phyloP scores from a whole-genome alignment of 2,797 vertebrate species.

The Pygocentrus nattereri region DNA sequence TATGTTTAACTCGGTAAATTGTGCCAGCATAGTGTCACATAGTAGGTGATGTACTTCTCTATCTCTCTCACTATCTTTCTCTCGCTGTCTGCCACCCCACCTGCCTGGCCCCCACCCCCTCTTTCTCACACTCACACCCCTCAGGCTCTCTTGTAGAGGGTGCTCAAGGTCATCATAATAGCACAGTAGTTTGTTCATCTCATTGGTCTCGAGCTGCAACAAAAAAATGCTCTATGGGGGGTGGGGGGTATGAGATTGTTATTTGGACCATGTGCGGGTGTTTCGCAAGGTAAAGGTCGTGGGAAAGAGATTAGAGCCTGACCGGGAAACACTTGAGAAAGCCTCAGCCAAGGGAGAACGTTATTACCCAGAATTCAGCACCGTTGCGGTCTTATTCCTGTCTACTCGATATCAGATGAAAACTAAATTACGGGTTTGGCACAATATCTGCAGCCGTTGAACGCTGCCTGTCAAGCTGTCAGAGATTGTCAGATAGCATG shows the following conservation, averaged over 20 bases:
- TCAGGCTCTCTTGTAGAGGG: slow-evolving; percentile 1
- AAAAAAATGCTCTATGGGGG: background rate
- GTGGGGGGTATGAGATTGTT: slow-evolving; percentile 5
- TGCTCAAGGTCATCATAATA: slow-evolving; percentile 20
- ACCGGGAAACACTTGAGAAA: slow-evolving; percentile 10
- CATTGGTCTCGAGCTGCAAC: slow-evolving; percentile 1
- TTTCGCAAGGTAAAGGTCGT: slow-evolving; percentile 9
- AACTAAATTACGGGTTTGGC: slow-evolving; percentile 33
- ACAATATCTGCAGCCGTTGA: background rate
- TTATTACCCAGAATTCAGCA: slow-evolving; percentile 13
- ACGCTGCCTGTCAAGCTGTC: slow-evolving; percentile 21
- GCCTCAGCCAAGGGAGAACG: background rate
- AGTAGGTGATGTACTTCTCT: slow-evolving; percentile 3
- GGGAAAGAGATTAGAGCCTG: slow-evolving; percentile 9
- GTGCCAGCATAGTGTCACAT: slow-evolving; percentile 6
- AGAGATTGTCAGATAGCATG: slow-evolving; percentile 18
- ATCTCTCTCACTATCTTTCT: background rate
- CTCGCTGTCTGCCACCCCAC: background rate
- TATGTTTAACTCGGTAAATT: background rate
- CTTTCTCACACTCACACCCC: background rate
- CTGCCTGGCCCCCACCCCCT: too few relatives aligned
- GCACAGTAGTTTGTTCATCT: slow-evolving; percentile 11
- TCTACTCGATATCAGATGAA: slow-evolving; percentile 9
- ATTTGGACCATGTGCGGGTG: background rate
- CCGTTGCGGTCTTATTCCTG: background rate